Percentiles rank a stretch among this genome's conserved stretches.
phyloP scores from a whole-genome alignment of 2,113 vertebrate species.

The Neolamprologus tretocephalus region DNA sequence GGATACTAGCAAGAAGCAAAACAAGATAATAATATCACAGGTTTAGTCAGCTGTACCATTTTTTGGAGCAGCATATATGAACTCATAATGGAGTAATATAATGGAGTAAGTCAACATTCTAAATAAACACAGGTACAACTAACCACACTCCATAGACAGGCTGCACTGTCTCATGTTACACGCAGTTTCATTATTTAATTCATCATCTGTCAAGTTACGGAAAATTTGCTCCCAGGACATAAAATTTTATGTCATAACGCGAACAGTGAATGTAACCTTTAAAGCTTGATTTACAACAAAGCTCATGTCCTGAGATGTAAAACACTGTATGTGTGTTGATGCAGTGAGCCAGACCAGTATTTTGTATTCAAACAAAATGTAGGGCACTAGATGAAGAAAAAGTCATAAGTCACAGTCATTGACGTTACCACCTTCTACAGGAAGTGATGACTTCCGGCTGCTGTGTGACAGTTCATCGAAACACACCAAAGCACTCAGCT shows the following conservation, averaged over 20 bases:
- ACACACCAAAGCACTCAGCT: neutral
- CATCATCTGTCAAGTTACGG: fast-evolving
- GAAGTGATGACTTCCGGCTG: slow-evolving; percentile 71
- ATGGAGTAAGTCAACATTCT: neutral
- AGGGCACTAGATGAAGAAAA: slow-evolving; percentile 1
- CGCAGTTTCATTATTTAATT: neutral
- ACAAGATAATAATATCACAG: neutral
- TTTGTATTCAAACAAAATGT: neutral
- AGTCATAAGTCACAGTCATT: slow-evolving; percentile 33
- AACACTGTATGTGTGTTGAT: neutral
- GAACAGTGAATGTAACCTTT: neutral
- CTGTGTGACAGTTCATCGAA: slow-evolving; percentile 16
- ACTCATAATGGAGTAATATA: neutral
- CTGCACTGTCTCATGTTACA: neutral
- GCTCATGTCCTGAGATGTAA: neutral
- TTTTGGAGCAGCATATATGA: neutral
- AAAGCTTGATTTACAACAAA: neutral
- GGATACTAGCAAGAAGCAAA: neutral
- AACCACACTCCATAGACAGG: neutral
- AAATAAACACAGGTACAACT: neutral
- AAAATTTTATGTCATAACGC: neutral
- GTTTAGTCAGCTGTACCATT: neutral
- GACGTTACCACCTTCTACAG: slow-evolving; percentile 59
- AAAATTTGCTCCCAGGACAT: neutral
- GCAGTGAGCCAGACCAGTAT: neutral